Base-by-base conservation (phyloP, 2,888 invertebrate species). In the Salticus scenicus region DNA sequence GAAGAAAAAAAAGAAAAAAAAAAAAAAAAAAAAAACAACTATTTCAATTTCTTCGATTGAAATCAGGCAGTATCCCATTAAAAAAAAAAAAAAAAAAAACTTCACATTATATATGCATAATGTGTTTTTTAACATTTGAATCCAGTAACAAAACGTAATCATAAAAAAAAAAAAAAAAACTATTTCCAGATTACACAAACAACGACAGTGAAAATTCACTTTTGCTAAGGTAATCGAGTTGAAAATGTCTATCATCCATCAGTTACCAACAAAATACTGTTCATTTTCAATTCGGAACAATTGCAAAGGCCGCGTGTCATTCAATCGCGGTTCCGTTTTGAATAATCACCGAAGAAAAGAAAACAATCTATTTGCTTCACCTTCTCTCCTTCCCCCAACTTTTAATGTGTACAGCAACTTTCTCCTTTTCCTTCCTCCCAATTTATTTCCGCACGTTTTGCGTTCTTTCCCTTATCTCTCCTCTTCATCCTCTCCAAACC, bases 251-350 rank as follows among this genome's bases (percentile, higher is more conserved):
- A 70, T 28, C 70, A 70, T 70, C 70, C 41, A 70, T 27, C 70
- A 42, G 28, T 20, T 8, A 20, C 37, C 70, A 27, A 28, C 41
- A 41, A 70, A 17, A 37, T 37, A 17, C 42, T 17, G 28, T 14
- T 14, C 27, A 8, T 31, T 24, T 42, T 24, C 14, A 70, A 33
- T 31, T 33, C 20, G 37, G 33, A 67, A 17, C 31, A 67, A 33
- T 67, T 20, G 20, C 4, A 20, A 33, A 30, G 20, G 51, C 71
- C 64, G 17, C 28, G 24, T 72, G 76, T 83, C 73, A 83, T 83
- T 77, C 77, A 83, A 77, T 83, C 77, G 47, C 42, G 33, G 41
- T 71, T 78, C 72, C 67, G 31, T 83, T 83, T 83, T 83, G 83
- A 83, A 83, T 83, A 83, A 83, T 83, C 77, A 37, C 73, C 83